Base-by-base conservation (phyloP, 2,888 invertebrate genomes). In the Argyra leucocephala region DNA sequence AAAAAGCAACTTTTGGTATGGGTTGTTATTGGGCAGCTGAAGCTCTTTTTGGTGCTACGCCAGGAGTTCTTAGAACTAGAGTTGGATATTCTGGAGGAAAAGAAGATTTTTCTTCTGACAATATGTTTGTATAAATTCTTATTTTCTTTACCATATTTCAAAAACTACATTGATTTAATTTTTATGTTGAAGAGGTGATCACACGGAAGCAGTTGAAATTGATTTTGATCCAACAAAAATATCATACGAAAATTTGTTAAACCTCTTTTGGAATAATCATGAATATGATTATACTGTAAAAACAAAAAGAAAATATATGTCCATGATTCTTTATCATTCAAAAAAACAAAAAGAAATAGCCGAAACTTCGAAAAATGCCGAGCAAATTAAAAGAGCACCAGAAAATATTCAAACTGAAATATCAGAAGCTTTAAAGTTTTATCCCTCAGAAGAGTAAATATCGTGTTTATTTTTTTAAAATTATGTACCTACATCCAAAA, bases 11-110 rank as follows among this genome's bases (percentile, higher is more conserved):
- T 0, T 91, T 92, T 76, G 91, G 90, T 12, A 90, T 92, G 91
- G 90, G 90, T 24, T 92, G 92, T 76, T 93, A 92, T 80, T 92
- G 93, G 93, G 88, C 88, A 58, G 88, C 88, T 67, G 92, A 92
- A 77, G 86, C 88, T 1, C 81, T 89, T 64, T 91, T 88, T 76
- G 91, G 91, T 2, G 70, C 58, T 22, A 65, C 68, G 5, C 76
- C 72, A 24, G 88, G 88, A 23, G 91, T 95, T 23, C 79, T 92
- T 64, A 83, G 90, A 66, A 95, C 95, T 7, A 82, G 89, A 69
- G 94, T 95, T 23, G 95, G 95, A 7, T 96, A 91, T 78, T 85
- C 92, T 1, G 94, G 93, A 5, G 95, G 95, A 22, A 85, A 86
- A 37, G 85, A 85, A 31, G 81, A 83, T 69, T 85, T 86, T 74